Base-by-base conservation (phyloP, 2,113 vertebrate genomes). In the Phalacrocorax pelagicus region DNA sequence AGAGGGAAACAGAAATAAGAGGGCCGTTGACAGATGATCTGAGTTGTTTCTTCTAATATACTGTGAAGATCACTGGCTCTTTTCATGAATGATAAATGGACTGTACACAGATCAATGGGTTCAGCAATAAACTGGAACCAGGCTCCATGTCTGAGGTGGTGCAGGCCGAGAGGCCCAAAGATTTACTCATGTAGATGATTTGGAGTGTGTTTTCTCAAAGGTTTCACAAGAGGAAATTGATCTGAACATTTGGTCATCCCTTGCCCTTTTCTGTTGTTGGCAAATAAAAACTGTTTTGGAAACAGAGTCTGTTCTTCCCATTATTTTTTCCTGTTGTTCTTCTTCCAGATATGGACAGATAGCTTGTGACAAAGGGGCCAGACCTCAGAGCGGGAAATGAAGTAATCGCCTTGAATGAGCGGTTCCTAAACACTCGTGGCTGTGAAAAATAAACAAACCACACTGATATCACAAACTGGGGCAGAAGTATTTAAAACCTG, bases 31-130 rank as follows among this genome's bases (percentile, higher is more conserved):
- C 98, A 99, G 98, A 99, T 99, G 98, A 99, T 99, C 98, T 98
- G 98, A 98, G 98, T 98, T 99, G 98, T 99, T 99, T 98, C 98
- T 99, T 99, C 98, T 99, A 98, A 99, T 99, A 99, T 98, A 99
- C 98, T 99, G 98, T 98, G 99, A 99, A 98, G 98, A 99, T 99
- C 98, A 98, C 98, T 98, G 98, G 98, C 98, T 99, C 98, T 98
- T 98, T 99, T 98, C 98, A 98, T 99, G 98, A 99, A 99, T 99
- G 99, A 99, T 99, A 98, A 99, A 99, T 98, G 98, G 98, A 98
- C 98, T 98, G 98, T 98, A 98, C 98, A 98, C 98, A 99, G 98
- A 99, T 99, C 98, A 99, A 99, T 99, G 98, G 97, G 96, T 97
- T 97, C 98, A 97, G 97, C 97, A 98, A 98, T 98, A 98, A 98